Evolutionary conservation across 1,140 invertebrate species (phyloP).

Genomic region (Vanessa atalanta): DNA sequence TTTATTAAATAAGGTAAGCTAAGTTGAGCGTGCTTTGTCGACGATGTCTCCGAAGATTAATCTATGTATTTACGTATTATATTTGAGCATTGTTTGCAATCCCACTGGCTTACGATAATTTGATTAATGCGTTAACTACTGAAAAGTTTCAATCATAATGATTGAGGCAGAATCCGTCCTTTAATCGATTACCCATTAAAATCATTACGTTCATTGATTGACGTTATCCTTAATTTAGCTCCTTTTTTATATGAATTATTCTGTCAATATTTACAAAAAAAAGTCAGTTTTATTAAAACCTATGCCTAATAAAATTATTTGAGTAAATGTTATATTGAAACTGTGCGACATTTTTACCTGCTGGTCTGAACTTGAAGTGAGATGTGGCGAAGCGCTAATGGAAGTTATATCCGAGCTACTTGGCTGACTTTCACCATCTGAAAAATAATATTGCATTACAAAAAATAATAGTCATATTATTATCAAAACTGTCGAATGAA

Average conservation of each 20-base stretch:
- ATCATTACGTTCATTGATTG: too few relatives aligned
- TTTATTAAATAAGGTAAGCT: slow-evolving; percentile 24
- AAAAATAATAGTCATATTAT: background rate
- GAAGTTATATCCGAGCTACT: slow-evolving; percentile 38
- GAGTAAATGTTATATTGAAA: too few relatives aligned
- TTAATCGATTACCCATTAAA: too few relatives aligned
- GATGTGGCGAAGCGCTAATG: slow-evolving; percentile 19
- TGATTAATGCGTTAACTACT: too few relatives aligned
- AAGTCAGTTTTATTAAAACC: too few relatives aligned
- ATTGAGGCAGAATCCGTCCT: too few relatives aligned
- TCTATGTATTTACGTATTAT: background rate
- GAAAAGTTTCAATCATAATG: too few relatives aligned
- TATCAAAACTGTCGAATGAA: too few relatives aligned
- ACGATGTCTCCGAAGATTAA: slow-evolving; percentile 20
- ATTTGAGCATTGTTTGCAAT: background rate
- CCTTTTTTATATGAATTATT: too few relatives aligned
- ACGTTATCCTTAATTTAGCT: too few relatives aligned
- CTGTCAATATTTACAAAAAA: too few relatives aligned
- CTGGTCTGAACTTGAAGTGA: slow-evolving; percentile 36
- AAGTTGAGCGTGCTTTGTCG: slow-evolving; percentile 19
- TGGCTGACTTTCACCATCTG: slow-evolving; percentile 31
- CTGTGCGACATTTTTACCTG: slow-evolving; percentile 24
- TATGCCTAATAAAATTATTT: too few relatives aligned
- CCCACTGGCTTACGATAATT: background rate
- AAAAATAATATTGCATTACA: background rate